phyloP scores from a whole-genome alignment of 1,140 invertebrate species.

The Dendroctonus valens region DNA sequence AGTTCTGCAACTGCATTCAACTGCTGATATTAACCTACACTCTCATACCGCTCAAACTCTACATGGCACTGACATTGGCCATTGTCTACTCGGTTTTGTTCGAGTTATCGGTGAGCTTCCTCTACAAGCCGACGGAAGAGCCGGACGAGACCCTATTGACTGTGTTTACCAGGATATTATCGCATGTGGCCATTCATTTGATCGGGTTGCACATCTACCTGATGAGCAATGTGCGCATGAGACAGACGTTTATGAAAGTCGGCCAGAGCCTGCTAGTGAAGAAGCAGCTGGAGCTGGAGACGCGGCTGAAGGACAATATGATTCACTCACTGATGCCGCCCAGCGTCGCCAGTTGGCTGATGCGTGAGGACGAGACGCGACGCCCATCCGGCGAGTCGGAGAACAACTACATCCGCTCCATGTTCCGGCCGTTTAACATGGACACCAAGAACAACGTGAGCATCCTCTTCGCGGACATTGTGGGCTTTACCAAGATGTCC shows the following conservation, averaged over 20 bases:
- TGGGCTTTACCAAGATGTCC: constrained; percentile 96
- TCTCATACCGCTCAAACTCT: constrained; percentile 87
- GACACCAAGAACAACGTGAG: constrained; percentile 93
- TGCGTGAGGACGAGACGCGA: constrained; percentile 53
- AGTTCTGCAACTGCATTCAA: constrained; percentile 83
- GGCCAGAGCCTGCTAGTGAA: constrained; percentile 87
- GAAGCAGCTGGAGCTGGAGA: constrained; percentile 87
- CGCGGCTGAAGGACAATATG: constrained; percentile 91
- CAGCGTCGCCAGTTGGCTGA: constrained; percentile 83
- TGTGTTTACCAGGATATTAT: constrained; percentile 65
- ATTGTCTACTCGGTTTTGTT: constrained; percentile 79
- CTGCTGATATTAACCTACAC: constrained; percentile 90
- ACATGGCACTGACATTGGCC: constrained; percentile 75
- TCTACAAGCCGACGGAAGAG: constrained; percentile 33
- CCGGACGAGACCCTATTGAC: constrained; percentile 48
- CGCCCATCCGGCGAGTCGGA: constrained; percentile 57
- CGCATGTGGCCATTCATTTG: constrained; percentile 87
- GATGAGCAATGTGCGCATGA: constrained; percentile 88
- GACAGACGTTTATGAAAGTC: constrained; percentile 96
- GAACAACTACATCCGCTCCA: constrained; percentile 71
- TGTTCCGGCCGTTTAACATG: constrained; percentile 94
- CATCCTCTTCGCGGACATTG: constrained; percentile 97
- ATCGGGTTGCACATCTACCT: constrained; percentile 91
- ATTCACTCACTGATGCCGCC: constrained; percentile 96
- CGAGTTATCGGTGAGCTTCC: constrained; percentile 58